Evolutionary conservation across 2,113 vertebrate genomes (phyloP).

Genomic region (Oreochromis spilurus): DNA sequence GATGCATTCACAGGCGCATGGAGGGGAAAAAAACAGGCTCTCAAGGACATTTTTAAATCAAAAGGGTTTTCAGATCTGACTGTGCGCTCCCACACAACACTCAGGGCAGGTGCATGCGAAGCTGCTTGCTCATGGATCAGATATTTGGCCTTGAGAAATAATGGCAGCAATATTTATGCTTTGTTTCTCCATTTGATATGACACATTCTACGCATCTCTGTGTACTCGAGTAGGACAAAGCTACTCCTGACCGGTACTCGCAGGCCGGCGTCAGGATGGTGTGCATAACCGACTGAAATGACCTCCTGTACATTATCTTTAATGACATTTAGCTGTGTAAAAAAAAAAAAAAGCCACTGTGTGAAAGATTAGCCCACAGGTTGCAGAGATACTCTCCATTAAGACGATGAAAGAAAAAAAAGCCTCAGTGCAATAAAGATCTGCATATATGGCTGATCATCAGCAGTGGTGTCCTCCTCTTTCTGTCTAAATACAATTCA

Average conservation of each 20-base stretch:
- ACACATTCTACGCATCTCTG: background rate
- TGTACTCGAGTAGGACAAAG: background rate
- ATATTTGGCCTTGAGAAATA: background rate
- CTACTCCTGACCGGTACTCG: background rate
- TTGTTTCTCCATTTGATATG: background rate
- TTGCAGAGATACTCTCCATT: background rate
- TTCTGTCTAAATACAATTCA: background rate
- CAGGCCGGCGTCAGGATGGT: background rate
- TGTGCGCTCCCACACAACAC: background rate
- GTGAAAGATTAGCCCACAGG: background rate
- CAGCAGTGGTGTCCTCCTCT: background rate
- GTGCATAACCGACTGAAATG: background rate
- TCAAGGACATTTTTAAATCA: slow-evolving; percentile 26
- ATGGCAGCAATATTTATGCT: background rate
- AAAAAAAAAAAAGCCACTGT: background rate
- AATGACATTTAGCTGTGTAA: background rate
- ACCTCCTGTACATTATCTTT: background rate
- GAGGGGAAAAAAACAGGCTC: background rate
- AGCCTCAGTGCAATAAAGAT: background rate
- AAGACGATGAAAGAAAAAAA: background rate
- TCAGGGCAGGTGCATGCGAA: background rate
- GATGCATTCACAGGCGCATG: background rate
- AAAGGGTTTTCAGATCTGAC: slow-evolving; percentile 65
- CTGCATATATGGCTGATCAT: background rate
- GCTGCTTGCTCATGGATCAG: background rate